These are phyloP conservation scores for Xestia xanthographa DNA, from an alignment of 2,888 invertebrate species.

Conservation along the genomic window DNA sequence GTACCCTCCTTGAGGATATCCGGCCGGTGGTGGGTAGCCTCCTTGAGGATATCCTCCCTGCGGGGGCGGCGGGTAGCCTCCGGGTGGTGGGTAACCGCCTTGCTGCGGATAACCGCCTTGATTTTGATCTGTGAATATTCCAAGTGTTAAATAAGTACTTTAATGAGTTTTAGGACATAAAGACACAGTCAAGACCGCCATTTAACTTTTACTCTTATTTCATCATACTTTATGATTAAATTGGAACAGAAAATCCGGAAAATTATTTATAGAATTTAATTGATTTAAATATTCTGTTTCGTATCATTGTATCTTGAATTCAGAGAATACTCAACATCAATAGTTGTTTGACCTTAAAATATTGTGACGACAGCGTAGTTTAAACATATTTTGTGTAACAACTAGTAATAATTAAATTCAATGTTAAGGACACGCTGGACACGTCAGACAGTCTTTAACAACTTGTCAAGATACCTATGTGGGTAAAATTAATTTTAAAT, in stretches of 20 bases:
- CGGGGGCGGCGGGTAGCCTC: slow-evolving; percentile 82
- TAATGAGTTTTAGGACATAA: background rate
- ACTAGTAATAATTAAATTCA: slow-evolving; percentile 13
- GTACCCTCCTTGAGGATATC: slow-evolving; percentile 79
- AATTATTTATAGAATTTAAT: slow-evolving; percentile 21
- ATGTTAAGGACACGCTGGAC: slow-evolving; percentile 21
- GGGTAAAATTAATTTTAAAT: background rate
- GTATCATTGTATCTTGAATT: slow-evolving; percentile 9
- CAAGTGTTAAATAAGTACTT: slow-evolving; percentile 21
- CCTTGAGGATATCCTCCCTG: slow-evolving; percentile 79
- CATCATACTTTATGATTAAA: background rate
- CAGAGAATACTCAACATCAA: slow-evolving; percentile 13
- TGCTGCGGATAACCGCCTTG: slow-evolving; percentile 79
- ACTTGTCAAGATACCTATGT: background rate
- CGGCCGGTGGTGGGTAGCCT: slow-evolving; percentile 76
- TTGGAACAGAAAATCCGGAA: background rate
- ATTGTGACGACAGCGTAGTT: slow-evolving; percentile 6
- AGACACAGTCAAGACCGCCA: slow-evolving; percentile 24
- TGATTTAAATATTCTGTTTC: background rate
- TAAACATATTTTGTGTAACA: slow-evolving; percentile 3
- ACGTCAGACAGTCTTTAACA: background rate
- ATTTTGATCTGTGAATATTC: slow-evolving; percentile 77
- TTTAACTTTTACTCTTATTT: slow-evolving; percentile 5
- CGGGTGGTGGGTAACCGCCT: slow-evolving; percentile 77
- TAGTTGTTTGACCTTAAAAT: slow-evolving; percentile 7